Evolutionary conservation across 1,140 invertebrate species (phyloP), one percentile per base, ranked within the genome.

Genomic region (Oedothorax gibbosus): DNA sequence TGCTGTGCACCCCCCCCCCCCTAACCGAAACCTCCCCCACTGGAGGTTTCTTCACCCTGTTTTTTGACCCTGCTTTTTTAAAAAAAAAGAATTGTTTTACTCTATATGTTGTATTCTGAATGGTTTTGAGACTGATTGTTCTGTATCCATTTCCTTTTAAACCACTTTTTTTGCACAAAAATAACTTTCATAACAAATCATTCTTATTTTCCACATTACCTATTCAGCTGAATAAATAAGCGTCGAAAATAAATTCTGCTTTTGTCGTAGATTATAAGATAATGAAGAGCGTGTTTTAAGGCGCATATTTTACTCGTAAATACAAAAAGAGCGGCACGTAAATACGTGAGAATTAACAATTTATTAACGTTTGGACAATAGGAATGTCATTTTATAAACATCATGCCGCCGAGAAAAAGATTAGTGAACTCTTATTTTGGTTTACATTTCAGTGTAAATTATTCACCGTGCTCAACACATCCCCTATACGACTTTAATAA

Each of bases 271-370:
- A 35, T 35, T 35, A 35, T 35, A 35, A 35, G 35, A 35, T n/a
- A n/a, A n/a, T 35, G 35, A 35, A 35, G 35, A 35, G 35, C 35
- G 35, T 35, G 35, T 35, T 35, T 35, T 35, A 35, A 35, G 35
- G 35, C 35, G 35, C 5, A 35, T 35, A 35, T 35, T 65, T 49
- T 35, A 49, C 49, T 54, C 75, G 35, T 77, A 77, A 77, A 77
- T 77, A 51, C 49, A 11, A n/a, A 64, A 49, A 6, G 0, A 51
- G 35, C 53, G 21, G 49, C 49, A 21, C 60, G 75, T 64, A 77
- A 77, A 77, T 65, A 77, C 53, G 75, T 65, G 60, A 77, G 62
- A 77, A 77, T 77, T 62, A 49, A 57, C 20, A n/a, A 20, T 21
- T 35, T 57, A 8, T 75, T 75, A 57, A 53, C 8, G 51, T 15